Evolutionary conservation across 2,888 invertebrate genomes (phyloP), one percentile per base, ranked within the genome.

Genomic region (Papilio elwesi): DNA sequence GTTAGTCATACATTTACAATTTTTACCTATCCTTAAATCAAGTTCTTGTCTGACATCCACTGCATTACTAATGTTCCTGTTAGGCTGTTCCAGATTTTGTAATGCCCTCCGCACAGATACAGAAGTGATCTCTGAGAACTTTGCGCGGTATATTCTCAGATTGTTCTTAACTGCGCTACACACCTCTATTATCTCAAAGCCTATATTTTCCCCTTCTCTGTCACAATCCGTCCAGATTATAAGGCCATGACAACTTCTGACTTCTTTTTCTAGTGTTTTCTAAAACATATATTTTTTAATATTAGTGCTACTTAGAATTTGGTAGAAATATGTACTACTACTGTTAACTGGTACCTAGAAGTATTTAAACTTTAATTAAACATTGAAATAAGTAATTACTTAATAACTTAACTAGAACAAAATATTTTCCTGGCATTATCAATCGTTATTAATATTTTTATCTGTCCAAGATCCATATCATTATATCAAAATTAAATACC

Each of bases 221-320:
- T 99, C 99, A 94, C 99, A 99, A 98, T 99, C 99, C 0, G 99
- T 99, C 99, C 99, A 99, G 79, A 99, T 97, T 16, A 99, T 97
- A 6, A 99, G 94, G 0, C 96, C 96, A 78, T 95, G 92, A 80
- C 97, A 97, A 51, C 89, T 84, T 16, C 94, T 88, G 4, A 96
- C 91, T 93, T 97, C 96, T 79, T 94, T 92, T 86, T 97, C 96
- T 79, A 97, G 85, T 6, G 97, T 96, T 89, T 92, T 95, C 94
- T 97, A 82, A 4, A 92, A 89, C 68, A 15, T 70, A 59, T 12
- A n/a, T 26, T 2, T 26, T 26, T 26, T 2, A 26, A 26, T 26
- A 2, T 26, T 26, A 26, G 26, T 26, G 26, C 26, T 1, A 26
- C 26, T 26, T 26, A 26, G 26, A 26, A 26, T 26, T 26, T 26